Evolutionary conservation across 2,797 vertebrate genomes (phyloP), one percentile per base, ranked within the genome.

Genomic region (Danio choprae): DNA sequence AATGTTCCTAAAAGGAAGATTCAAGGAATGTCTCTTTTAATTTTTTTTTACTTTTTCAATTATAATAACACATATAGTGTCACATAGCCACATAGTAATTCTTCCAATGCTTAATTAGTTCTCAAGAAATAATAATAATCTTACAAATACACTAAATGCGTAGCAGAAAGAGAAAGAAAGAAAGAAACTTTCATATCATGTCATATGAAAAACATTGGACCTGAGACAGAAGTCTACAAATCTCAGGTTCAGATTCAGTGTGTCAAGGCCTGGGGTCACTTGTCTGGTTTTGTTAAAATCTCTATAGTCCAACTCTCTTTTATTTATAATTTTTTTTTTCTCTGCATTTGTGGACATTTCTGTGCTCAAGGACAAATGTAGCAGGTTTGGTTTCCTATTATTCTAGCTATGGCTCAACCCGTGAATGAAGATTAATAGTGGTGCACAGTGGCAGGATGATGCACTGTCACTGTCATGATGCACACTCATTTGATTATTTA

Each of bases 301-400:
- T 55, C 38, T 71, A 38, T 56, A 15, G 44, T 58, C 67, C 50
- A 38, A 6, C 29, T 53, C 22, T 80, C 71, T 62, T 58, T 56
- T 40, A 46, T 68, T 56, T 59, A 56, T 58, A 29, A 44, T 46
- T 48, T 81, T 56, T 71, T 48, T 81, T 56, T 71, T 59, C 48
- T 78, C 16, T 62, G 63, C 44, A 46, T 75, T 65, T 83, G 58
- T 62, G 22, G 12, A 13, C 53, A 72, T 64, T 41, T 9, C 50
- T 64, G 67, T 56, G 10, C 64, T 74, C 64, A 60, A 74, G 79
- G 73, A 74, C 62, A 75, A 75, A 81, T 83, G 51, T 78, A 69
- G 64, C 59, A 59, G 44, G 41, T n/a, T 41, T 62, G 22, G 53
- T 65, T 58, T 78, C 22, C 41, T 70, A 43, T 56, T 46, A 64